A percentile compares a stretch with the other conserved stretches of the same genome.
Conservation (phyloP, 2,113 vertebrate genomes). For the Tamias sibiricus region DNA sequence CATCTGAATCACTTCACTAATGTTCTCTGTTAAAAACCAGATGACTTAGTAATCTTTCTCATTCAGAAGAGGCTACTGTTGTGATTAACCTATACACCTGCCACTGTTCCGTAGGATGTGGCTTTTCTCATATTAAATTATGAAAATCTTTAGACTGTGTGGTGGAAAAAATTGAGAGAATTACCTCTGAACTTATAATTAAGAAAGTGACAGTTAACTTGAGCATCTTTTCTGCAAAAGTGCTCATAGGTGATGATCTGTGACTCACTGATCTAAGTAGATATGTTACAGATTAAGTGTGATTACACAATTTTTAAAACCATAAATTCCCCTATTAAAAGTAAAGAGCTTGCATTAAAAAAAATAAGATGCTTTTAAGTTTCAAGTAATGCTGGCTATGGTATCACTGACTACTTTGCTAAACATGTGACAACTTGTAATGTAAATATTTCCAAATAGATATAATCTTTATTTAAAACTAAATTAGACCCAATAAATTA, state of each 20-base stretch:
- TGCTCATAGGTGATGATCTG: rapidly evolving
- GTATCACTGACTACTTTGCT: background rate
- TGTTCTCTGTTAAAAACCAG: background rate
- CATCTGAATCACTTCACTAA: background rate
- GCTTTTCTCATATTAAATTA: background rate
- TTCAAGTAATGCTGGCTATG: background rate
- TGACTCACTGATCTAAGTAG: slow-evolving; percentile 47
- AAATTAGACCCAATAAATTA: background rate
- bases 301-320: background rate
- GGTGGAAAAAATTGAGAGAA: background rate
- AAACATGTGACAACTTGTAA: background rate
- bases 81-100: slow-evolving; percentile 35
- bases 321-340: background rate
- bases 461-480: background rate
- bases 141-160: background rate
- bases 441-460: background rate
- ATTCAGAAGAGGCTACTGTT: background rate
- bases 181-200: slow-evolving; percentile 58
- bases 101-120: background rate
- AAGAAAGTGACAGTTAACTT: slow-evolving; percentile 52
- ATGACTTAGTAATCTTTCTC: background rate
- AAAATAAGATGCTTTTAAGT: background rate
- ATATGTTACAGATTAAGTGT: background rate
- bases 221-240: slow-evolving; percentile 49
- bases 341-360: background rate